Base-by-base conservation (phyloP, 2,888 invertebrate species). In the Linnaemya tessellans region DNA sequence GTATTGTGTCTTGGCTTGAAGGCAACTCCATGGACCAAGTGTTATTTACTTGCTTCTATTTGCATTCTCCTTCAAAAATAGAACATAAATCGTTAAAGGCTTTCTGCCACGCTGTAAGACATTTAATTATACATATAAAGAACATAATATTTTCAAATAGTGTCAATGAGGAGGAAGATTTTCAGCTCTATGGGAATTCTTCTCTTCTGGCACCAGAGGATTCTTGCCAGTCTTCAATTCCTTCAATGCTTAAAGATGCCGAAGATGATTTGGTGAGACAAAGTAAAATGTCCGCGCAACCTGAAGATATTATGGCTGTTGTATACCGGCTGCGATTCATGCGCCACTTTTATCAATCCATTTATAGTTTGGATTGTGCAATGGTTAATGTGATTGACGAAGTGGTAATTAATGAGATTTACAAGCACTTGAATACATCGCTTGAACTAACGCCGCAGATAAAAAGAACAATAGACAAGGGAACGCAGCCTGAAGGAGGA, bases 21-120 rank as follows among this genome's bases (percentile, higher is more conserved):
- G 99, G 99, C 0, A 97, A 98, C 91, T 98, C 97, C 0, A 94
- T 99, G 87, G 98, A 98, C 8, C 99, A 99, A 93, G 99, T 99
- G 1, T 97, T 99, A 10, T 98, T 99, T 91, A 99, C 98, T 35
- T 98, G 98, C 92, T 94, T 99, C 30, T 99, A 99, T 91, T 93
- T 98, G 49, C 98, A 99, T 92, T 96, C 97, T 87, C 98, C 98
- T 0, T 95, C 96, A 89, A 94, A 95, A 84, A 97, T 99, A 85
- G 94, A 95, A 88, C 97, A 98, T 90, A 96, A 96, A 90, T 94
- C 96, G 8, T 93, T 99, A 84, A 97, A 96, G 92, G 96, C 97
- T 0, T 98, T 98, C 92, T 97, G 96, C 90, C 95, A 97, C 88
- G 96, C 96, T 68, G 95, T 98, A 56, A 96, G 98, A 89, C 98